Evolutionary conservation across 2,113 vertebrate species (phyloP).

Genomic region (Varanus komodoensis): DNA sequence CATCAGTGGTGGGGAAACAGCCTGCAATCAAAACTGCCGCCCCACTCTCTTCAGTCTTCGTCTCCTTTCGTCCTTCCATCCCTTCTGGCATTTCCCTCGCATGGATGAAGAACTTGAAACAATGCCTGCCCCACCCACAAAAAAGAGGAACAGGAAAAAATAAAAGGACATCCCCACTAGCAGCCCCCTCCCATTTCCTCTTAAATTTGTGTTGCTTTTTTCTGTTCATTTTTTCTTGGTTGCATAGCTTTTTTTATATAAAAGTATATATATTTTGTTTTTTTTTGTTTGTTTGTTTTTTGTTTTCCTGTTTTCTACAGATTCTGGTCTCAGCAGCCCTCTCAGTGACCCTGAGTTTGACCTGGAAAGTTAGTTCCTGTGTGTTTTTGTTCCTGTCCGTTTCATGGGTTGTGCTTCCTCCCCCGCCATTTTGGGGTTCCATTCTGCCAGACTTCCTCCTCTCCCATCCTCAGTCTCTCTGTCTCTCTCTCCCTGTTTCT

Average conservation of each 20-base stretch:
- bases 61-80: not conserved
- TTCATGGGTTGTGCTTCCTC: constrained; percentile 69
- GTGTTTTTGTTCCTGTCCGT: constrained; percentile 84
- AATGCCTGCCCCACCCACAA: not conserved
- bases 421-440: constrained; percentile 44
- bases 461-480: constrained; percentile 18
- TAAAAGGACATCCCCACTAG: not conserved
- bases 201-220: constrained; percentile 72
- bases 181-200: constrained; percentile 63
- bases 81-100: no score
- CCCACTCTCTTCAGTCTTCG: not conserved
- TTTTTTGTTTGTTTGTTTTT: constrained; percentile 77
- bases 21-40: not conserved
- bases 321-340: constrained; percentile 97
- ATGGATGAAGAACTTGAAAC: not conserved
- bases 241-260: constrained; percentile 58
- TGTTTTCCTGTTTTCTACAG: constrained; percentile 90
- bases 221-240: constrained; percentile 61
- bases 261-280: constrained; percentile 72
- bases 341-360: constrained; percentile 95
- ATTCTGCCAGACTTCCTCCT: constrained; percentile 55
- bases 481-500: constrained; percentile 3
- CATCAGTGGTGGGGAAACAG: not conserved
- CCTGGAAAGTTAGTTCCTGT: constrained; percentile 97
- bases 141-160: not conserved